Base-by-base conservation (phyloP, 2,888 invertebrate species). In the Rapana venosa region DNA sequence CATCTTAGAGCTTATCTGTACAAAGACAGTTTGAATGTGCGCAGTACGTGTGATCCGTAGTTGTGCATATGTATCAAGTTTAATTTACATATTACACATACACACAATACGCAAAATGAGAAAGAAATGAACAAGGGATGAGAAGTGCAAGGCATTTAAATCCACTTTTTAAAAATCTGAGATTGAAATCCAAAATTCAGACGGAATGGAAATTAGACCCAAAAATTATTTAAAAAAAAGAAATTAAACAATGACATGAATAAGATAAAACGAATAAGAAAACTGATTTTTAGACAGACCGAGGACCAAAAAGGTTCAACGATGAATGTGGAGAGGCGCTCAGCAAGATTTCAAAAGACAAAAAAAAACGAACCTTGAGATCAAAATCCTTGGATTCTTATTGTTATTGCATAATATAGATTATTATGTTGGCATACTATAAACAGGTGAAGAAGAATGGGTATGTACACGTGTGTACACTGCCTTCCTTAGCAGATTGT, bases 401-500 rank as follows among this genome's bases (percentile, higher is more conserved):
- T n/a, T 13, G 35, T 77, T 77, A 77, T 77, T 77, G 30, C 77
- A 58, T 85, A 47, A 1, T 47, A 26, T 47, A 22, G 8, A 58
- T 17, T 56, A n/a, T 22, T 85, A 20, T 56, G 13, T 35, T 32
- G 81, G n/a, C n/a, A 74, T n/a, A 13, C 15, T 15, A 61, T 66
- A 26, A 83, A 47, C 26, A 83, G 36, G 26, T 47, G 47, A 22
- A 86, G 13, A 66, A 32, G 32, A 66, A 86, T 86, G 86, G 56
- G 61, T 61, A 86, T 86, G 35, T 86, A 86, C 66, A 86, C 66
- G 20, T 86, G 86, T 20, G 35, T 86, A 86, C 66, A 86, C 86
- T 86, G 86, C 86, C 86, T 35, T 35, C 35, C 86, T 58, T 66
- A 86, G 86, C 61, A 86, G 86, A 86, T 86, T 86, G 86, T 86